Conservation (phyloP, 2,888 invertebrate species). For the Gymnoscelis rufifasciata region DNA sequence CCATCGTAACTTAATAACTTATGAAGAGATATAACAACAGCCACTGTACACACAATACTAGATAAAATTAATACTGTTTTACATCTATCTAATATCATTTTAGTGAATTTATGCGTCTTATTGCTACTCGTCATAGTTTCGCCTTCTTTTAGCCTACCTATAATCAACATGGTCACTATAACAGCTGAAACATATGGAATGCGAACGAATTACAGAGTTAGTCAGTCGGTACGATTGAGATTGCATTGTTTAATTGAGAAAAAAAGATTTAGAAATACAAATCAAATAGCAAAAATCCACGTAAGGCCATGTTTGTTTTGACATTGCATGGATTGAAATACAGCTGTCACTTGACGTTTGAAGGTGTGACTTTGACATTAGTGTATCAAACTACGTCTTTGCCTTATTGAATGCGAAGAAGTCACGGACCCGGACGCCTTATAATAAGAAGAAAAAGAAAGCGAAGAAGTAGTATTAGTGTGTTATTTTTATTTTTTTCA, state of each 20-base stretch:
- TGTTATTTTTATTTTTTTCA: too few relatives aligned
- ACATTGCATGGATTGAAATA: not conserved
- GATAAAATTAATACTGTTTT: constrained; percentile 66
- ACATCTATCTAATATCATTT: constrained; percentile 66
- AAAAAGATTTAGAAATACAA: constrained; percentile 50
- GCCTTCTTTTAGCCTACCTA: constrained; percentile 54
- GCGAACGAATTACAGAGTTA: constrained; percentile 45
- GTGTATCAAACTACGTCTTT: too few relatives aligned
- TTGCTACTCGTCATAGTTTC: constrained; percentile 58
- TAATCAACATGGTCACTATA: constrained; percentile 57
- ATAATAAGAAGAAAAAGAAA: too few relatives aligned
- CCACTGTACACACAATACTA: constrained; percentile 65
- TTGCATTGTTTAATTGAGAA: constrained; percentile 61
- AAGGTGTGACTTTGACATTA: too few relatives aligned
- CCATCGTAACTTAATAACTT: constrained; percentile 61
- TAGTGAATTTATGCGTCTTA: constrained; percentile 48
- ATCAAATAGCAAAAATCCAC: constrained; percentile 70
- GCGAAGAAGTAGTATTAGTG: too few relatives aligned
- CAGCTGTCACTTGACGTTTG: not conserved
- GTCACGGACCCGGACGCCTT: too few relatives aligned
- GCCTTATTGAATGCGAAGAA: too few relatives aligned
- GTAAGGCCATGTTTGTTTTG: constrained; percentile 52
- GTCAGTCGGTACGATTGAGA: constrained; percentile 49
- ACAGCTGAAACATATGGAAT: constrained; percentile 37
- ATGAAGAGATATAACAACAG: constrained; percentile 62